A percentile compares a stretch with the other conserved stretches of the same genome.
These are phyloP conservation scores for Corythoichthys intestinalis DNA, from an alignment of 2,113 vertebrate species.

Conservation along the genomic window DNA sequence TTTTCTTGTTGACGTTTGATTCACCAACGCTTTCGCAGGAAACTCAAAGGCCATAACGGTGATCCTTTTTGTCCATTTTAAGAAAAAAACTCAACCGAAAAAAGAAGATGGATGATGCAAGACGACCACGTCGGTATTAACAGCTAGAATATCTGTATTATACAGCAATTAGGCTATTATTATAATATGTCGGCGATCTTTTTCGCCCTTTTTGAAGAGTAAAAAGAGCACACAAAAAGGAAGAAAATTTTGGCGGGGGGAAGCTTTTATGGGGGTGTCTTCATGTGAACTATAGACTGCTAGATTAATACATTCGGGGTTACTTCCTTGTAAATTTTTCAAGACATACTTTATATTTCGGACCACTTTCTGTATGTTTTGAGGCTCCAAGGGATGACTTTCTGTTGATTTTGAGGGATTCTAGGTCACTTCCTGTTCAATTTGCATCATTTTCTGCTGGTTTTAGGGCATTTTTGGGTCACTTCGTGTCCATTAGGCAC, in stretches of 20 bases:
- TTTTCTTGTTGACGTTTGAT: constrained; percentile 55
- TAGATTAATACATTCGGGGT: too few species aligned
- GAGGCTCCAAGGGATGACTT: too few species aligned
- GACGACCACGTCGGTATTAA: constrained; percentile 63
- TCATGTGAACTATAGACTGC: too few species aligned
- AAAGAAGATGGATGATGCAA: constrained; percentile 58
- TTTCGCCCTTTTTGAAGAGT: not conserved
- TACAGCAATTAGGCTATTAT: constrained; percentile 44
- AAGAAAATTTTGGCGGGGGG: not conserved
- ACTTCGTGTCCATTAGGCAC: too few species aligned
- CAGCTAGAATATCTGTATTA: constrained; percentile 66
- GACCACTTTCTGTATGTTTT: too few species aligned
- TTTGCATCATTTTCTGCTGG: too few species aligned
- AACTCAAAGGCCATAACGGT: constrained; percentile 79
- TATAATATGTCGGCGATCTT: too few species aligned
- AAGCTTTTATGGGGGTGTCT: not conserved
- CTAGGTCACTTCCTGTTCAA: too few species aligned
- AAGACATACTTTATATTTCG: too few species aligned
- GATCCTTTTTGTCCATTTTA: constrained; percentile 65
- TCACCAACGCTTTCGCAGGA: constrained; percentile 69
- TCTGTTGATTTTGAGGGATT: too few species aligned
- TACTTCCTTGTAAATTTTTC: too few species aligned
- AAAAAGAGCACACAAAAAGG: not conserved
- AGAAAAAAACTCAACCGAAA: constrained; percentile 50
- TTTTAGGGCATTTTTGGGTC: too few species aligned